A percentile compares a stretch with the other conserved stretches of the same genome.
phyloP scores from a whole-genome alignment of 2,113 vertebrate genomes.

The Anser brachyrhynchus region DNA sequence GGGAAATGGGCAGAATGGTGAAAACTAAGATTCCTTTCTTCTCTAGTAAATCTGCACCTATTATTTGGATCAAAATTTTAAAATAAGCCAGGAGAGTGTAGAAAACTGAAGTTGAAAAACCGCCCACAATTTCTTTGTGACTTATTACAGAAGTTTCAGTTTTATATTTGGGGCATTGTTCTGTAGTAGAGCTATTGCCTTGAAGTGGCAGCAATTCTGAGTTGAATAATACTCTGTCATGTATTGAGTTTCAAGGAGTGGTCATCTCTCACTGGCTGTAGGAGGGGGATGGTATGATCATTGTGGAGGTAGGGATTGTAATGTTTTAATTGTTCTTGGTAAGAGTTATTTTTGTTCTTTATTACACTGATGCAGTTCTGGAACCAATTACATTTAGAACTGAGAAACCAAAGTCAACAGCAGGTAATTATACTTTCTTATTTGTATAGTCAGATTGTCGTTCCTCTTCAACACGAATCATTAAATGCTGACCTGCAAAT shows the following conservation, averaged over 20 bases:
- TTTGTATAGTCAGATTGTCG: background rate
- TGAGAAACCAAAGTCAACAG: slow-evolving; percentile 57
- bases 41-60: background rate
- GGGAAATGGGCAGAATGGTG: background rate
- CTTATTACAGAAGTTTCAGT: background rate
- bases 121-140: background rate
- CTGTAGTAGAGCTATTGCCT: background rate
- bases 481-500: background rate
- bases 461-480: background rate
- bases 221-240: background rate
- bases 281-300: background rate
- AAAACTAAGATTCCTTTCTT: background rate
- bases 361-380: slow-evolving; percentile 46
- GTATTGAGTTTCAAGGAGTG: background rate
- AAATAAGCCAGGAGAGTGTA: background rate
- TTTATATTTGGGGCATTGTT: background rate
- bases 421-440: slow-evolving; percentile 62
- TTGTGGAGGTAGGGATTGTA: background rate
- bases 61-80: background rate
- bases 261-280: background rate
- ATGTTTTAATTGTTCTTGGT: background rate
- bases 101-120: background rate
- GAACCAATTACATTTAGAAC: slow-evolving; percentile 53
- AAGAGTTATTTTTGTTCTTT: slow-evolving; percentile 39
- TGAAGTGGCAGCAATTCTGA: background rate